These are phyloP conservation scores for Ophraella communa DNA, from an alignment of 2,888 invertebrate genomes.

Conservation along the genomic window DNA sequence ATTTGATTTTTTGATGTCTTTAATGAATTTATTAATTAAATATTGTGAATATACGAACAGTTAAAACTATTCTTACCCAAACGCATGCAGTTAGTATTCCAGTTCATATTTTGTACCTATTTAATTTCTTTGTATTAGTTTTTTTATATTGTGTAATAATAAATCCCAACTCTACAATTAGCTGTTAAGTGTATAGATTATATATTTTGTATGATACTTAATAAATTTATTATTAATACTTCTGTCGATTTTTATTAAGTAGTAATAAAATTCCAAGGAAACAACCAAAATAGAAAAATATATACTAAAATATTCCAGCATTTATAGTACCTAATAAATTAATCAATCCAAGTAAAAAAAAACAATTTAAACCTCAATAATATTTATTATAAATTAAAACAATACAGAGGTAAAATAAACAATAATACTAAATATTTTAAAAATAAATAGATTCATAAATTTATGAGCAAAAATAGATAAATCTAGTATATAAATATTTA, in stretches of 20 bases:
- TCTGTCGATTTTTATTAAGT: background rate
- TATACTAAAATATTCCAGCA: background rate
- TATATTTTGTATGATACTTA: conserved; percentile 35
- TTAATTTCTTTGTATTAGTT: conserved; percentile 1
- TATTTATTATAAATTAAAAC: conserved; percentile 43
- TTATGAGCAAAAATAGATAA: conserved; percentile 49
- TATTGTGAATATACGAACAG: background rate
- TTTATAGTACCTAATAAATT: background rate
- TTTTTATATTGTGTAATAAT: conserved; percentile 23
- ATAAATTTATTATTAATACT: conserved; percentile 24
- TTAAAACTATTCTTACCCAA: background rate
- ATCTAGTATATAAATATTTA: conserved; percentile 40
- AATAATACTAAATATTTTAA: conserved; percentile 44
- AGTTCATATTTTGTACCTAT: conserved; percentile 11
- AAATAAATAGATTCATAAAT: conserved; percentile 47
- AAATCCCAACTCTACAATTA: conserved; percentile 16
- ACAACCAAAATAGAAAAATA: too few species aligned
- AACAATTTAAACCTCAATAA: conserved; percentile 23
- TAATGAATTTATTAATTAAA: background rate
- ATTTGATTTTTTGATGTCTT: background rate
- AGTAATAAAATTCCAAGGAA: too few species aligned
- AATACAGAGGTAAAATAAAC: conserved; percentile 46
- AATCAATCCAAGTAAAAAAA: too few species aligned
- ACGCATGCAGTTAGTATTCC: background rate
- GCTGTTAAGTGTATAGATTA: conserved; percentile 33